Percentiles rank a stretch among this genome's conserved stretches.
phyloP scores from a whole-genome alignment of 2,888 invertebrate species.

The Polietes domitor region DNA sequence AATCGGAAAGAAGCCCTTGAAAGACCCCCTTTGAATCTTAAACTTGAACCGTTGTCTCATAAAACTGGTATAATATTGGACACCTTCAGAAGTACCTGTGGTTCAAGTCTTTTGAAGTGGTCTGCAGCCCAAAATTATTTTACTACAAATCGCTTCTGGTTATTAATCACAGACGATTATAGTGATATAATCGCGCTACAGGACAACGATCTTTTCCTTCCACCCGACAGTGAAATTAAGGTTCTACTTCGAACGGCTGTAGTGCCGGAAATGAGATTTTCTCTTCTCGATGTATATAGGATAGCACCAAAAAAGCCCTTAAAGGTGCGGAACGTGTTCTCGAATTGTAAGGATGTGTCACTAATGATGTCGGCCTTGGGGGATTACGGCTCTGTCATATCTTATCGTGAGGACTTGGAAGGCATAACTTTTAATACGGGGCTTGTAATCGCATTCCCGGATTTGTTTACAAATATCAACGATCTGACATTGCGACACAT shows the following conservation, averaged over 20 bases:
- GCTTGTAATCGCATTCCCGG: constrained; percentile 79
- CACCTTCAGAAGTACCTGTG: constrained; percentile 73
- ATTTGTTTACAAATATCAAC: constrained; percentile 78
- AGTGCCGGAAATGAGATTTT: constrained; percentile 34
- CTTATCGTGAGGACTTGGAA: constrained; percentile 76
- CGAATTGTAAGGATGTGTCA: constrained; percentile 58
- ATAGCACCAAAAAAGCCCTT: constrained; percentile 73
- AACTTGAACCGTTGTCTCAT: constrained; percentile 69
- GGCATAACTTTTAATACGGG: constrained; percentile 77
- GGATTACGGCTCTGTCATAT: constrained; percentile 74
- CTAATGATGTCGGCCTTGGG: constrained; percentile 70
- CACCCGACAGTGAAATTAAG: constrained; percentile 76
- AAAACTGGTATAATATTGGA: constrained; percentile 76
- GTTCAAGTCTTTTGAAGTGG: constrained; percentile 73
- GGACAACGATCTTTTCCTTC: constrained; percentile 74
- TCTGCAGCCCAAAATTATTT: constrained; percentile 77
- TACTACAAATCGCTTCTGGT: constrained; percentile 78
- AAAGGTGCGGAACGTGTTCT: constrained; percentile 68
- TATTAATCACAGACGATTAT: constrained; percentile 70
- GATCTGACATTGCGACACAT: constrained; percentile 79
- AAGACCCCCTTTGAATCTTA: constrained; percentile 70
- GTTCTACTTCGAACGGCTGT: constrained; percentile 67
- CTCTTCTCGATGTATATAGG: constrained; percentile 77
- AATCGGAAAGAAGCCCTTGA: constrained; percentile 64
- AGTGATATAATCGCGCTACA: constrained; percentile 68